Percentiles rank a stretch among this genome's conserved stretches.
These are phyloP conservation scores for Lithophane ornitopus DNA, from an alignment of 2,888 invertebrate species.

Conservation along the genomic window DNA sequence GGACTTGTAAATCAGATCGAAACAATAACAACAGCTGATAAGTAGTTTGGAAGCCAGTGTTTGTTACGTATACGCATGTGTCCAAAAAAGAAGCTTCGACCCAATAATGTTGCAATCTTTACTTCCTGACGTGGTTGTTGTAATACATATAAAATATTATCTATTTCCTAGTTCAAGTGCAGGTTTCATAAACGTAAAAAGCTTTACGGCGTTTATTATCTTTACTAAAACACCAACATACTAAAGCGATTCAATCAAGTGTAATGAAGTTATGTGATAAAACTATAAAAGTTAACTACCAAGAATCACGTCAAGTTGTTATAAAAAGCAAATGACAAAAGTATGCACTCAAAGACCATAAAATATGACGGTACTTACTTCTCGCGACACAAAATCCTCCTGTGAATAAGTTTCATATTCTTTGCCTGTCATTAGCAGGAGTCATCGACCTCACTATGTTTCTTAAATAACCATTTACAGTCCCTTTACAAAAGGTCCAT, in stretches of 20 bases:
- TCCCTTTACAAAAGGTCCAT: slow-evolving; percentile 77
- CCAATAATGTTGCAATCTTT: background rate
- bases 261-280: slow-evolving; percentile 6
- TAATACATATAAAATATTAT: background rate
- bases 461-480: slow-evolving; percentile 74
- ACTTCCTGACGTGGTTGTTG: background rate
- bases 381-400: slow-evolving; percentile 55
- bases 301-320: slow-evolving; percentile 11
- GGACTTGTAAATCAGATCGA: slow-evolving; percentile 30
- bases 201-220: slow-evolving; percentile 1
- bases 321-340: slow-evolving; percentile 21
- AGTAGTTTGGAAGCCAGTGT: slow-evolving; percentile 18
- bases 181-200: background rate
- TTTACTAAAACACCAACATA: slow-evolving; percentile 1
- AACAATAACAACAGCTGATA: slow-evolving; percentile 47
- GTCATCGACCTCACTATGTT: slow-evolving; percentile 77
- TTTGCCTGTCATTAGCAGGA: slow-evolving; percentile 70
- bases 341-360: slow-evolving; percentile 27
- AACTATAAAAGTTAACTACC: slow-evolving; percentile 2
- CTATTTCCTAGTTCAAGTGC: slow-evolving; percentile 2
- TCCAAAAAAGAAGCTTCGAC: background rate
- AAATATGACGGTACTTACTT: slow-evolving; percentile 53
- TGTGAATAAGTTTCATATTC: slow-evolving; percentile 64
- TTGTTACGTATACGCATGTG: slow-evolving; percentile 1
- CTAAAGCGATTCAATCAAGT: background rate